phyloP scores from a whole-genome alignment of 1,140 invertebrate species.

The Drosophila nasuta region DNA sequence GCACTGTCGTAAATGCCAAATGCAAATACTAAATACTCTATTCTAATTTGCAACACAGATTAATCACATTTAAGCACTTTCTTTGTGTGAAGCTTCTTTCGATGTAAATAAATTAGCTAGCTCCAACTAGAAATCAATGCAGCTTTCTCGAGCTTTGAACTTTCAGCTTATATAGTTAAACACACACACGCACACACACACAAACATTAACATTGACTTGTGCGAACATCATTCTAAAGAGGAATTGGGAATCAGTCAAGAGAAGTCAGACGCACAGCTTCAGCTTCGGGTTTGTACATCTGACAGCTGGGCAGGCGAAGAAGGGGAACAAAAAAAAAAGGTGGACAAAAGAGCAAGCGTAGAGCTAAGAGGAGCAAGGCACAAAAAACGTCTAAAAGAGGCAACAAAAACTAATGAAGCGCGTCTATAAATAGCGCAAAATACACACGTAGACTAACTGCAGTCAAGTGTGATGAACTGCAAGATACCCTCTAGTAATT shows the following conservation, averaged over 20 bases:
- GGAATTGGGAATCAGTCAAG: constrained; percentile 23
- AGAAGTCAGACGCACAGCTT: constrained; percentile 6
- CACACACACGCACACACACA: constrained; percentile 3
- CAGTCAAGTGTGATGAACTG: too few species aligned
- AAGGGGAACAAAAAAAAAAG: not conserved
- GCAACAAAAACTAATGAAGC: constrained; percentile 42
- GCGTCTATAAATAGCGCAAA: constrained; percentile 48
- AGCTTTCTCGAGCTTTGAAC: constrained; percentile 30
- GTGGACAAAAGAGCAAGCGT: constrained; percentile 25
- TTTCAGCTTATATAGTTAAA: constrained; percentile 12
- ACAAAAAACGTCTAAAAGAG: constrained; percentile 4
- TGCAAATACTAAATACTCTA: not conserved
- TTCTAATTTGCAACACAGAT: constrained; percentile 1
- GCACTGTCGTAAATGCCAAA: not conserved
- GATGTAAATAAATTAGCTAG: constrained; percentile 18
- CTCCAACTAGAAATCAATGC: constrained; percentile 2
- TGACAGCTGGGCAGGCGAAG: constrained; percentile 33
- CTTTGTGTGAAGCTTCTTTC: constrained; percentile 17
- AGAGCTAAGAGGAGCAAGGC: not conserved
- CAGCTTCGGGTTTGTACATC: constrained; percentile 32
- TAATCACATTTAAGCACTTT: constrained; percentile 2
- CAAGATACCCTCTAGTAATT: too few species aligned
- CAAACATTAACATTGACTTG: not conserved
- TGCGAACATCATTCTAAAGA: constrained; percentile 28
- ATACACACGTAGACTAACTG: not conserved